phyloP scores from a whole-genome alignment of 2,888 invertebrate species.

The Tachina grossa region DNA sequence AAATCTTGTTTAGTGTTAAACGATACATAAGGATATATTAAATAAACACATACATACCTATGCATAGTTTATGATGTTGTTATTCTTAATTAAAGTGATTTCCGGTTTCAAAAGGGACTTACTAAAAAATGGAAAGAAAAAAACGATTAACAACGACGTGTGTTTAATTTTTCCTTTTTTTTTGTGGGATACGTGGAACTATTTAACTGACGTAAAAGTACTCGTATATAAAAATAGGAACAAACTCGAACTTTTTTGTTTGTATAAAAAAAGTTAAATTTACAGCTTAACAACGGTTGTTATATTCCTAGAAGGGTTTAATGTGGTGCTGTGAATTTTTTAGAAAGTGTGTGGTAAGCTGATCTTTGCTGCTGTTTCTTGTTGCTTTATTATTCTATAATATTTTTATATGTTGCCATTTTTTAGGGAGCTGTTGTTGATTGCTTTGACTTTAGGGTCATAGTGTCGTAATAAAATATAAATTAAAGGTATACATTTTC shows the following conservation, averaged over 20 bases:
- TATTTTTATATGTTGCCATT: conserved; percentile 21
- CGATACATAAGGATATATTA: background rate
- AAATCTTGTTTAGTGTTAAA: conserved; percentile 16
- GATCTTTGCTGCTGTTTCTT: conserved; percentile 32
- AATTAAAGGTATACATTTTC: conserved; percentile 7
- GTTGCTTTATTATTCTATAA: background rate
- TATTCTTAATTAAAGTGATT: conserved; percentile 73
- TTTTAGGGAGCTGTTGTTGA: conserved; percentile 35
- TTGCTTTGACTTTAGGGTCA: conserved; percentile 47
- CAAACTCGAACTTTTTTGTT: conserved; percentile 11
- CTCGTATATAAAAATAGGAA: conserved; percentile 17
- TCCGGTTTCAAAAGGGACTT: conserved; percentile 61
- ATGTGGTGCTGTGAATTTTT: conserved; percentile 48
- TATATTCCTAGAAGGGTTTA: conserved; percentile 42
- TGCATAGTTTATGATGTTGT: conserved; percentile 19
- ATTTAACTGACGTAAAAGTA: too few relatives aligned
- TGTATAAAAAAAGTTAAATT: conserved; percentile 44
- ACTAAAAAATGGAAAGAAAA: background rate
- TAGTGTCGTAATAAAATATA: conserved; percentile 42
- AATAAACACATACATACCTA: background rate
- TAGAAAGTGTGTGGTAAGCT: conserved; percentile 33
- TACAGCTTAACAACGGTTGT: conserved; percentile 55
- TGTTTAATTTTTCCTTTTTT: background rate
- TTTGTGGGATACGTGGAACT: background rate
- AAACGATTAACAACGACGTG: conserved; percentile 28